Evolutionary conservation across 2,113 vertebrate genomes (phyloP), one percentile per base, ranked within the genome.

Genomic region (Nothoprocta pentlandii): DNA sequence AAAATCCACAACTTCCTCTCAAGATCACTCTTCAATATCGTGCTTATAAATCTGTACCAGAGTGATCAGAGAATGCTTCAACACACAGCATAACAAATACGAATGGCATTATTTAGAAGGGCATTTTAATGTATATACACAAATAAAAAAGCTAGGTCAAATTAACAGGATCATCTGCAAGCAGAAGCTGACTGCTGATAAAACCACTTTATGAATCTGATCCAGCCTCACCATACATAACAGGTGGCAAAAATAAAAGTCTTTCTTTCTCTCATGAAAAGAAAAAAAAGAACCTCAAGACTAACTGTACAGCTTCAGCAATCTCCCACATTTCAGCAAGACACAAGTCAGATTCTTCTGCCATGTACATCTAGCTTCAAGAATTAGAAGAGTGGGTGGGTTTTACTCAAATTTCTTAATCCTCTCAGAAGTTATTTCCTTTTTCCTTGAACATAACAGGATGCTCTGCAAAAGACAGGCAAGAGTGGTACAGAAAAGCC

Each of bases 401-500:
- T 67, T 85, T 78, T 62, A 74, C 59, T 64, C 76, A 87, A 94
- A 89, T 25, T 94, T 89, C 63, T 87, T 71, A 71, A 70, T 71
- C 82, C 77, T 74, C 86, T 3, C 7, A 73, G 61, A 79, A 39
- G 22, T 54, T 53, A 78, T 80, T 93, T 94, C 70, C 59, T 63
- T 93, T 95, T 53, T 93, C 80, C 67, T 92, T 79, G 91, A 61
- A 53, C 69, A 84, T 67, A 69, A 87, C 76, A 95, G 83, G 87
- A 79, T 85, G 71, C 73, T 96, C 93, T 64, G n/a, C 86, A 91
- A 94, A 94, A 92, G 84, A 75, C 0, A 92, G 80, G 87, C 86
- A 92, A 96, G 66, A 87, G 85, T 78, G 80, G 95, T 85, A 92
- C 78, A 95, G 81, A 96, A 90, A 95, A 93, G 92, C 42, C 51